Evolutionary conservation across 2,797 vertebrate genomes (phyloP).

Genomic region (Sebastolobus alascanus): DNA sequence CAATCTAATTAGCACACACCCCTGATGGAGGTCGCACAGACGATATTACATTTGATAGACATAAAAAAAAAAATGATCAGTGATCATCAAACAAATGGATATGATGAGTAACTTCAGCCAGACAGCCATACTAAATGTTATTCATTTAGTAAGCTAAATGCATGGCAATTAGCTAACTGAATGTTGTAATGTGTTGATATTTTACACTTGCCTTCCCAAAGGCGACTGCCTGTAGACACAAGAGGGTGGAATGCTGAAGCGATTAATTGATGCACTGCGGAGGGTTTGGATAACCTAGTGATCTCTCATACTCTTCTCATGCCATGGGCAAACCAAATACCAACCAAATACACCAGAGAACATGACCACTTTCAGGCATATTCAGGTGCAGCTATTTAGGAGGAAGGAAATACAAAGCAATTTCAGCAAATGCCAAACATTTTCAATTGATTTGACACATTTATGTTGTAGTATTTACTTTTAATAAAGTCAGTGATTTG

Average conservation of each 20-base stretch:
- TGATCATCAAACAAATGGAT: constrained; percentile 5
- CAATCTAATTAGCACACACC: constrained; percentile 37
- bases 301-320: not conserved
- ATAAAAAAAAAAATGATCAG: not conserved
- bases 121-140: not conserved
- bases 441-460: not conserved
- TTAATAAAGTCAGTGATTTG: not conserved
- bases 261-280: not conserved
- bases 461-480: not conserved
- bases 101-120: not conserved
- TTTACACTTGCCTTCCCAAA: constrained; percentile 4
- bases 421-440: not conserved
- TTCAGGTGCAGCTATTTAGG: not conserved
- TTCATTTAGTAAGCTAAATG: not conserved
- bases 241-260: not conserved
- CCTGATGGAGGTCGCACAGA: constrained; percentile 1
- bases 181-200: not conserved
- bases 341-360: not conserved
- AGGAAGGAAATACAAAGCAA: not conserved
- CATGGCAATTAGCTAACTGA: not conserved
- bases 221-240: not conserved
- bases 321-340: not conserved
- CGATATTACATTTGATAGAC: constrained; percentile 8
- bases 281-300: not conserved
- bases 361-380: not conserved